phyloP scores from a whole-genome alignment of 1,140 invertebrate species.

The Drosophila ambigua region DNA sequence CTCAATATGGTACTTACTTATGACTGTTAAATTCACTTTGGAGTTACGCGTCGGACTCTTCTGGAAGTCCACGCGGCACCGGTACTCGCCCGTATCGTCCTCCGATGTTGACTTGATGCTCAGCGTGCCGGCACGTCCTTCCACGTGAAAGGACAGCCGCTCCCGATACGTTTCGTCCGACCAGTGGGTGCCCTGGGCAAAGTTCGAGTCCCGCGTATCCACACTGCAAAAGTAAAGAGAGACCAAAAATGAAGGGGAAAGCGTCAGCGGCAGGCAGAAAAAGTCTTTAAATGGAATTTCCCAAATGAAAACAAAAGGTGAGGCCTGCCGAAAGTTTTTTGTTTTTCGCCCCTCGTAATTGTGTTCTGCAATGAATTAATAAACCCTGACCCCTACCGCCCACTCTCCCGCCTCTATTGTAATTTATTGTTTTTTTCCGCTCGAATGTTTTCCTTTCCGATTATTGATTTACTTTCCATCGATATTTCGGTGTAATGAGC shows the following conservation, averaged over 20 bases:
- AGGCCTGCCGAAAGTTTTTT: conserved; percentile 49
- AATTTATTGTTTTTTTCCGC: conserved; percentile 71
- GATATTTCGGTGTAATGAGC: conserved; percentile 53
- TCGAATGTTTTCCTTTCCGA: conserved; percentile 56
- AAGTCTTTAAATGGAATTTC: conserved; percentile 27
- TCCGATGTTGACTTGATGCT: conserved; percentile 87
- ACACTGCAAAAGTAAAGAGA: conserved; percentile 86
- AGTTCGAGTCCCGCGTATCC: conserved; percentile 86
- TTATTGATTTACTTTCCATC: conserved; percentile 68
- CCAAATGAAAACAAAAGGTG: conserved; percentile 33
- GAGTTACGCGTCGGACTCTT: conserved; percentile 94
- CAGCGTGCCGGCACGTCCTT: conserved; percentile 87
- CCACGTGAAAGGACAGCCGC: conserved; percentile 87
- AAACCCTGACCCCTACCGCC: conserved; percentile 21
- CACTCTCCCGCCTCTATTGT: conserved; percentile 9
- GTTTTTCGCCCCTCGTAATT: conserved; percentile 50
- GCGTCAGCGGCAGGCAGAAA: background rate
- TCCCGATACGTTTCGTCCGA: conserved; percentile 87
- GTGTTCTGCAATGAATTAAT: conserved; percentile 74
- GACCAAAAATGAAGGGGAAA: conserved; percentile 15
- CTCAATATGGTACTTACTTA: conserved; percentile 89
- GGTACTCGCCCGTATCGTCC: conserved; percentile 91
- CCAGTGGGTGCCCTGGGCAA: conserved; percentile 88
- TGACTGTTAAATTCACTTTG: conserved; percentile 93
- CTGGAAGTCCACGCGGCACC: conserved; percentile 95